These are phyloP conservation scores for Turritopsis rubra DNA, from an alignment of 30 jellyfish, hydroid and myxozoan genomes.

Conservation along the genomic window DNA sequence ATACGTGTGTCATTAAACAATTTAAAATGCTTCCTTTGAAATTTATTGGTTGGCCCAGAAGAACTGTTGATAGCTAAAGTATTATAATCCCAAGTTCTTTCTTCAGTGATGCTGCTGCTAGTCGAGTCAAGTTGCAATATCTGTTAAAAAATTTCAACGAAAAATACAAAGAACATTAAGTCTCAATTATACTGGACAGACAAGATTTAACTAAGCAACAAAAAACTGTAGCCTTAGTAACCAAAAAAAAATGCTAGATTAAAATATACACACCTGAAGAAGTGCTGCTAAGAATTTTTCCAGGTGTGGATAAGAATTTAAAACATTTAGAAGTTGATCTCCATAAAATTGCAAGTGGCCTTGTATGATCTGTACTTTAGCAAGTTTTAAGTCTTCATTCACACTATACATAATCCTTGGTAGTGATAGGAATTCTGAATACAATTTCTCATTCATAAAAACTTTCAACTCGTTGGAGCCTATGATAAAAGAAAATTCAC, in stretches of 20 bases:
- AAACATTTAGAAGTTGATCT: conserved; percentile 28
- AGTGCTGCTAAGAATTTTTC: conserved; percentile 59
- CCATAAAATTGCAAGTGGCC: conserved; percentile 72
- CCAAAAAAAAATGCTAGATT: not conserved
- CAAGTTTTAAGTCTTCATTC: conserved; percentile 50
- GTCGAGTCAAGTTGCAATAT: conserved; percentile 55
- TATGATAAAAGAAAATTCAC: not conserved
- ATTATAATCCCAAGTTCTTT: not conserved
- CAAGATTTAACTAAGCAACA: too few species aligned
- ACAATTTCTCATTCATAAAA: conserved; percentile 37
- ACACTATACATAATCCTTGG: conserved; percentile 71
- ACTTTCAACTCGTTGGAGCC: conserved; percentile 35
- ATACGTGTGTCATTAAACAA: conserved; percentile 40
- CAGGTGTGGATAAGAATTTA: conserved; percentile 42
- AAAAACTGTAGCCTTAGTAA: too few species aligned
- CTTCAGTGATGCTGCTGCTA: conserved; percentile 60
- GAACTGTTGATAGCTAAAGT: not conserved
- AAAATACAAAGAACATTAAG: not conserved
- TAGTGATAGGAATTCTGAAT: conserved; percentile 46
- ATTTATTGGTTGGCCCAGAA: not conserved
- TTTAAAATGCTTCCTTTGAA: conserved; percentile 39
- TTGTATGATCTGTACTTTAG: conserved; percentile 31
- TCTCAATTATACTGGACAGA: not conserved
- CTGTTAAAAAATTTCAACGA: conserved; percentile 18
- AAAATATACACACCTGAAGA: conserved; percentile 43